Conservation (phyloP, 2,113 vertebrate genomes). For the Vicugna pacos region DNA sequence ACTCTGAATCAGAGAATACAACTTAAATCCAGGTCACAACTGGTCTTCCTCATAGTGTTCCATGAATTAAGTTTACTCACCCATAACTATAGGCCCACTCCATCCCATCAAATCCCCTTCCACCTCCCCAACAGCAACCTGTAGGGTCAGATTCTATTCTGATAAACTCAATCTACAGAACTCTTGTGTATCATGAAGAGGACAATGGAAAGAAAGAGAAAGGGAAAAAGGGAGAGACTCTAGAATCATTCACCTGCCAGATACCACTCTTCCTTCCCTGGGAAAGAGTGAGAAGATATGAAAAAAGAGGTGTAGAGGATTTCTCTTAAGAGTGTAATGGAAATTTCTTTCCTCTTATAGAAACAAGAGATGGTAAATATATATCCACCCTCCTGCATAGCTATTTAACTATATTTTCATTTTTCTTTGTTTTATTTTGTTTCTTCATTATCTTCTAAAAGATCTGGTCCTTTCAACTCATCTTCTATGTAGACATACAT, state of each 20-base stretch:
- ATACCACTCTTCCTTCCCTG: background rate
- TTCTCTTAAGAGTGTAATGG: background rate
- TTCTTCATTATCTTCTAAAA: background rate
- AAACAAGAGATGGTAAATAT: background rate
- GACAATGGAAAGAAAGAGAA: background rate
- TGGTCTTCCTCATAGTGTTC: background rate
- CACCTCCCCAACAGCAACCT: background rate
- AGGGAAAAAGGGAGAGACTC: rapidly evolving
- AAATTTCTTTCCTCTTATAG: background rate
- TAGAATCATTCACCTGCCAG: background rate
- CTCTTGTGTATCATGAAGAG: background rate
- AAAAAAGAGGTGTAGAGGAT: background rate
- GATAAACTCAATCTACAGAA: background rate
- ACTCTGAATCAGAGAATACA: background rate
- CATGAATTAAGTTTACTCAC: background rate
- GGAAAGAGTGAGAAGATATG: background rate
- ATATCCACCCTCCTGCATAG: background rate
- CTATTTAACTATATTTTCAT: background rate
- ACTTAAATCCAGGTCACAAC: background rate
- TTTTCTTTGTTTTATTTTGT: background rate
- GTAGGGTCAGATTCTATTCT: background rate
- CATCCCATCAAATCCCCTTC: background rate
- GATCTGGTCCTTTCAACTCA: background rate
- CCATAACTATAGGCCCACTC: background rate
- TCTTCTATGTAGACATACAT: background rate